Base-by-base conservation (phyloP, 2,888 invertebrate species). In the Synergus laeviventris region DNA sequence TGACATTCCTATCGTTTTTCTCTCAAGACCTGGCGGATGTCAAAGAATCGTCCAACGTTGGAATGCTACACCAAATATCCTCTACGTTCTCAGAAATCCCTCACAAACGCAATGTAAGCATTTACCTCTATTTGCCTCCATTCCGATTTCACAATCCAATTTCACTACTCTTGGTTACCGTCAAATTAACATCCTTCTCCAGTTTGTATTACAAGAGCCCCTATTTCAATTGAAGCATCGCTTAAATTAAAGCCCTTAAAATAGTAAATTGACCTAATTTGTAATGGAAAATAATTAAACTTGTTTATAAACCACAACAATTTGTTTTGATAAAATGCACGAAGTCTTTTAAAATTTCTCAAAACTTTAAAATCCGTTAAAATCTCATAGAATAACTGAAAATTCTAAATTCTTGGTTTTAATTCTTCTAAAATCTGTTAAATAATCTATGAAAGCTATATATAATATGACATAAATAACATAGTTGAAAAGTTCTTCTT, bases 31-130 rank as follows among this genome's bases (percentile, higher is more conserved):
- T 24, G 24, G 21, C 16, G 45, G 42, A 66, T 66, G 66, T 66
- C 66, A 66, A 66, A 66, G 66, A 66, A 45, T 66, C 42, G 66
- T 66, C 66, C 42, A 45, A 66, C 42, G 16, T 42, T 66, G 66
- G 66, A 66, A 66, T 66, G 42, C 42, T 42, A 21, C 39, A 39
- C 45, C 24, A 66, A 66, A 66, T 64, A 21, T 24, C 14, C 64
- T 39, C 42, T 64, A 42, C 14, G 14, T 45, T 66, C 14, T 7
- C 8, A 45, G 42, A 16, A 45, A 42, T 45, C 24, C 21, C 45
- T 24, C 45, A 24, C 66, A 45, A 45, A 66, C 14, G 45, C 16
- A 16, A 24, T 21, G 31, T 42, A 66, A 21, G 39, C 24, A 8
- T 66, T 45, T 21, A 66, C 42, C 18, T 66, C 42, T 66, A 42